These are phyloP conservation scores for Lasioglossum malachurum DNA, from an alignment of 2,888 invertebrate genomes.

Conservation along the genomic window DNA sequence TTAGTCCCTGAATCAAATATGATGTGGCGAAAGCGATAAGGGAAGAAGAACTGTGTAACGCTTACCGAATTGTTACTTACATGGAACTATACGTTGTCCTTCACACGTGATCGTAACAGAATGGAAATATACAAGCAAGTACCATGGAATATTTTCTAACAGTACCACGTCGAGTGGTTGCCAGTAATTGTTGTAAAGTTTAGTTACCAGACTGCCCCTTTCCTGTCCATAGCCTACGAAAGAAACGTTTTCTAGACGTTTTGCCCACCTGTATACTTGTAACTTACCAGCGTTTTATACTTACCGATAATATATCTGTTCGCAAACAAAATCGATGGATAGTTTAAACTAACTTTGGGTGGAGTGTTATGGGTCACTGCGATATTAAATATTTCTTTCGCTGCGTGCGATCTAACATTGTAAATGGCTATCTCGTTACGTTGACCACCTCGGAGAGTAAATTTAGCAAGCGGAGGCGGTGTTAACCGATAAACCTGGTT, in stretches of 20 bases:
- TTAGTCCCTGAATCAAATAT: not conserved
- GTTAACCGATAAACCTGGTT: slow-evolving; percentile 88
- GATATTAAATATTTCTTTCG: slow-evolving; percentile 88
- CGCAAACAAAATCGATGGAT: slow-evolving; percentile 90
- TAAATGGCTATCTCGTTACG: slow-evolving; percentile 90
- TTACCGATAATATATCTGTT: slow-evolving; percentile 91
- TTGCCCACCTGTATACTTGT: not conserved
- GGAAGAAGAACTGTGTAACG: not conserved
- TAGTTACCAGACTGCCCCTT: slow-evolving; percentile 94
- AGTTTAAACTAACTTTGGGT: slow-evolving; percentile 86
- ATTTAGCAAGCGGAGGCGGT: slow-evolving; percentile 87
- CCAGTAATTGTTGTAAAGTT: slow-evolving; percentile 93
- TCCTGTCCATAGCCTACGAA: slow-evolving; percentile 94
- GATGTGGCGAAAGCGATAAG: not conserved
- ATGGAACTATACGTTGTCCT: slow-evolving; percentile 87
- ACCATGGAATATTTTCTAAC: slow-evolving; percentile 97
- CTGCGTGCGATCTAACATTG: slow-evolving; percentile 86
- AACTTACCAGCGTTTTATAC: slow-evolving; percentile 26
- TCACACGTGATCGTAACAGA: slow-evolving; percentile 90
- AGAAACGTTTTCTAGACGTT: slow-evolving; percentile 9
- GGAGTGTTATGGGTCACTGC: slow-evolving; percentile 87
- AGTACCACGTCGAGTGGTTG: slow-evolving; percentile 91
- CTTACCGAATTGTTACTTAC: slow-evolving; percentile 73
- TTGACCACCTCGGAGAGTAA: slow-evolving; percentile 89
- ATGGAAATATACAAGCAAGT: slow-evolving; percentile 95